A percentile compares a stretch with the other conserved stretches of the same genome.
Evolutionary conservation across 2,797 vertebrate genomes (phyloP).

Genomic region (Euthynnus affinis): DNA sequence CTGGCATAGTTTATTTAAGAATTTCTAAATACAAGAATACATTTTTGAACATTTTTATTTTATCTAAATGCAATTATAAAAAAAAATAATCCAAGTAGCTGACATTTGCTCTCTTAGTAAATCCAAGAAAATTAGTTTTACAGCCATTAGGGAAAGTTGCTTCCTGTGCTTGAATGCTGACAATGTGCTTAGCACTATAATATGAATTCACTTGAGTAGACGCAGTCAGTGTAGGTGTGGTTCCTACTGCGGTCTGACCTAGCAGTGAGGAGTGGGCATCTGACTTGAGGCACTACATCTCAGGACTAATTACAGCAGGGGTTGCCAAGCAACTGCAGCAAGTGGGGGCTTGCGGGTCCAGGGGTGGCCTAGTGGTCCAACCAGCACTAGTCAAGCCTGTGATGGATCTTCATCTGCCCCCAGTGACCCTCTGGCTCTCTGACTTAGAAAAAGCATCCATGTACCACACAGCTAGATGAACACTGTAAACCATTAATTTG

Average conservation of each 20-base stretch:
- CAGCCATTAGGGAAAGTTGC: conserved; percentile 43
- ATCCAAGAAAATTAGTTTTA: conserved; percentile 51
- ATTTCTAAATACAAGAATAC: neutral
- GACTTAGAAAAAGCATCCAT: conserved; percentile 50
- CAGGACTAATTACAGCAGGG: conserved; percentile 83
- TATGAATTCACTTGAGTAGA: conserved; percentile 69
- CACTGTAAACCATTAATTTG: conserved; percentile 15
- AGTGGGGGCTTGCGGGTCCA: conserved; percentile 80
- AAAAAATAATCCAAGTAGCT: conserved; percentile 19
- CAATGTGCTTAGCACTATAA: conserved; percentile 54
- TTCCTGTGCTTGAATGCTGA: conserved; percentile 59
- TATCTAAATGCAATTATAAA: conserved; percentile 24
- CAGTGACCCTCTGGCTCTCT: conserved; percentile 60
- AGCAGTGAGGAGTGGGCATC: conserved; percentile 75
- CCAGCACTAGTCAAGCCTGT: conserved; percentile 66
- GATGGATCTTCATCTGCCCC: conserved; percentile 79
- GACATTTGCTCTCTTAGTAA: conserved; percentile 18
- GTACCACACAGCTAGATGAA: conserved; percentile 36
- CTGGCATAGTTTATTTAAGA: neutral
- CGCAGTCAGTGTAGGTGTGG: conserved; percentile 79
- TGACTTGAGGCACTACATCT: conserved; percentile 82
- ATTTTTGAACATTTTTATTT: conserved; percentile 6
- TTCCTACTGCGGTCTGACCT: conserved; percentile 78
- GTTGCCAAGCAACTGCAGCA: conserved; percentile 91
- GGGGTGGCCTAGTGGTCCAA: conserved; percentile 78